Evolutionary conservation across 1,140 invertebrate genomes (phyloP).

Genomic region (Scaptomyza hsui): DNA sequence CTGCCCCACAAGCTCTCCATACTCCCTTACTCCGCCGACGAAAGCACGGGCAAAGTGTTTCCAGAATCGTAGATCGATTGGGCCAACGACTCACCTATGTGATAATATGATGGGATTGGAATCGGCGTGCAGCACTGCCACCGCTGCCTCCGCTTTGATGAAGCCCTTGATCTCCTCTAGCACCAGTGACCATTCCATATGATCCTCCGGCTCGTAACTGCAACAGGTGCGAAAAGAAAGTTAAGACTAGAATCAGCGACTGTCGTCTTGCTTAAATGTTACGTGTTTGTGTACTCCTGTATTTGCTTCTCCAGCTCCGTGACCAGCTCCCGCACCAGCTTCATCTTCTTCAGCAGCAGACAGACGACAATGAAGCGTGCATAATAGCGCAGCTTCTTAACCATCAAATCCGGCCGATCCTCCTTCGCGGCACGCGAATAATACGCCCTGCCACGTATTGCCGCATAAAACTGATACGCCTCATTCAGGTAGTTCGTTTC

Average conservation of each 20-base stretch:
- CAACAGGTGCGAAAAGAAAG: conserved; percentile 6
- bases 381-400: conserved; percentile 98
- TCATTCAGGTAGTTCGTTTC: conserved; percentile 98
- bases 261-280: conserved; percentile 43
- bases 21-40: conserved; percentile 83
- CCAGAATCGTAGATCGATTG: conserved; percentile 44
- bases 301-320: conserved; percentile 95
- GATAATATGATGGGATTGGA: conserved; percentile 92
- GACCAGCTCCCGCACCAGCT: conserved; percentile 95
- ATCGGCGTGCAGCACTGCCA: conserved; percentile 94
- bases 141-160: conserved; percentile 95
- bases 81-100: conserved; percentile 88
- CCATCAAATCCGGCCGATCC: conserved; percentile 97
- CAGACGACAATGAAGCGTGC: conserved; percentile 98
- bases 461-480: conserved; percentile 98
- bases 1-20: conserved; percentile 74
- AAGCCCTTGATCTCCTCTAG: conserved; percentile 97
- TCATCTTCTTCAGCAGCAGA: conserved; percentile 96
- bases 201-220: conserved; percentile 96
- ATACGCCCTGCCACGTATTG: conserved; percentile 96
- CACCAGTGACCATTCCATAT: conserved; percentile 97
- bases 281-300: conserved; percentile 96
- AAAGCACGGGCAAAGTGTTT: conserved; percentile 83
- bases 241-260: conserved; percentile 24
- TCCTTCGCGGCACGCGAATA: conserved; percentile 97